Base-by-base conservation (phyloP, 2,888 invertebrate genomes). In the Morpho achilles region DNA sequence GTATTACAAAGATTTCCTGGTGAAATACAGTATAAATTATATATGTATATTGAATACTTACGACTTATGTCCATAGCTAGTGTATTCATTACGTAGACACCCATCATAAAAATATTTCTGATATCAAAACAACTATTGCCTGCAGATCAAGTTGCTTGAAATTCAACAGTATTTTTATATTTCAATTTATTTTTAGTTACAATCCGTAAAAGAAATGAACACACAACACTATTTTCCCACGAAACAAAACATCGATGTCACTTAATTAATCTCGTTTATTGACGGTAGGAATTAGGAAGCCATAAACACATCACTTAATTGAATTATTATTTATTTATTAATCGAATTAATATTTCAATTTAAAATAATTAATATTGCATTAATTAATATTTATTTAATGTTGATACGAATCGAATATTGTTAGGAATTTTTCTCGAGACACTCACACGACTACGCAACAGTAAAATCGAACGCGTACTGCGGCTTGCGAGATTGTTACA, bases 61-160 rank as follows among this genome's bases (percentile, higher is more conserved):
- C 89, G 87, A 65, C 79, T 84, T 58, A 88, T 78, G 66, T 90
- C 89, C 89, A 89, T 88, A 22, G 88, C 87, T 63, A 89, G 69
- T 42, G 87, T 87, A 62, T 75, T 86, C 3, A 84, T 79, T 40
- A 87, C 78, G 72, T 78, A 84, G 56, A 87, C 87, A 65, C 87
- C 87, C 87, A 87, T 87, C 62, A 64, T 62, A 23, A 53, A 40
- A 22, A 22, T 48, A 23, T 53, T 42, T 39, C 22, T 41, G 23
- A 53, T 41, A 41, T 8, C 49, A 46, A 41, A 50, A 53, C 43
- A 53, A 53, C 16, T 43, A 3, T 23, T 41, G 46, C 9, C 46
- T 49, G 22, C 61, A 59, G 53, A 56, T 43, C 5, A 53, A 32
- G 39, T 48, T 49, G 10, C 22, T 48, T 52, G 9, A 57, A 53